phyloP scores from a whole-genome alignment of 92 coral and sea anemone species.

The Actinernus sp. region DNA sequence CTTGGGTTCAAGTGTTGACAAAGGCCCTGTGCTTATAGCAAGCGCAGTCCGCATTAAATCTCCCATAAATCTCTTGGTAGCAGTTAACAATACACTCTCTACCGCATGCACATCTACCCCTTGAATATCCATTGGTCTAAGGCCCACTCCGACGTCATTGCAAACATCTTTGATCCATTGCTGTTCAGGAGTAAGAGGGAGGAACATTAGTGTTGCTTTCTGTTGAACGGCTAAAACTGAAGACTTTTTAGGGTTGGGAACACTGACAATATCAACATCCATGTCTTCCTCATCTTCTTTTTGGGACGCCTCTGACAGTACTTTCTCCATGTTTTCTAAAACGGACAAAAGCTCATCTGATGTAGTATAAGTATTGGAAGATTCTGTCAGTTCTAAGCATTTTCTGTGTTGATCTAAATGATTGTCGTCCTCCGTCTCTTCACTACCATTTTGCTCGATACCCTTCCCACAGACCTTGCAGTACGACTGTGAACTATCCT shows the following conservation, averaged over 20 bases:
- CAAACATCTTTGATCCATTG: slow-evolving; percentile 86
- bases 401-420: slow-evolving; percentile 20
- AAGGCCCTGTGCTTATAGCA: slow-evolving; percentile 63
- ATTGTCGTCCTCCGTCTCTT: slow-evolving; percentile 9
- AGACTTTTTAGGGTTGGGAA: not conserved
- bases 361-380: slow-evolving; percentile 35
- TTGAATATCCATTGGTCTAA: slow-evolving; percentile 57
- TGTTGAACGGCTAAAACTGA: slow-evolving; percentile 1
- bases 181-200: slow-evolving; percentile 71
- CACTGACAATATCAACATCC: slow-evolving; percentile 78
- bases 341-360: slow-evolving; percentile 45
- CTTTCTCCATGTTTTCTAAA: slow-evolving; percentile 35
- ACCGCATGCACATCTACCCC: slow-evolving; percentile 74
- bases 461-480: slow-evolving; percentile 84
- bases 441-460: not conserved
- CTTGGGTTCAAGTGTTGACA: slow-evolving; percentile 55
- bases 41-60: slow-evolving; percentile 81
- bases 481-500: slow-evolving; percentile 18
- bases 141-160: slow-evolving; percentile 69
- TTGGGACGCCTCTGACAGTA: slow-evolving; percentile 36
- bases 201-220: slow-evolving; percentile 20
- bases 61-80: slow-evolving; percentile 65
- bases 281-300: slow-evolving; percentile 30
- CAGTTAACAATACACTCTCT: slow-evolving; percentile 67
- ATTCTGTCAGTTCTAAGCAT: slow-evolving; percentile 26